These are phyloP conservation scores for Chrysopa pallens DNA, from an alignment of 1,140 invertebrate genomes.

Conservation along the genomic window DNA sequence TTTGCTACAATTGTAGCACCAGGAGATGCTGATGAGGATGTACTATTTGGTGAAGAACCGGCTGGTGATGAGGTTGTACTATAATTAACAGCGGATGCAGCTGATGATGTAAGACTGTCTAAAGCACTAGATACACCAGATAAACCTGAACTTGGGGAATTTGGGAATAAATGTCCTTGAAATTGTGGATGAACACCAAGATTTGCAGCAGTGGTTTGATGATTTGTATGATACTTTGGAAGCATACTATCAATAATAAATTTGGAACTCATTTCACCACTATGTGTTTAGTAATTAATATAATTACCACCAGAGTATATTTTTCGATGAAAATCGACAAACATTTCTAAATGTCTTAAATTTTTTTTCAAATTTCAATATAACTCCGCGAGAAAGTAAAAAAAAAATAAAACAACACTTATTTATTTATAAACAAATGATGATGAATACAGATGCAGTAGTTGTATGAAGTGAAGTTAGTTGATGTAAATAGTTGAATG, in stretches of 20 bases:
- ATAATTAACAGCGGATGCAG: constrained; percentile 5
- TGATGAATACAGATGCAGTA: too few species aligned
- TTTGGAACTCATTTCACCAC: constrained; percentile 74
- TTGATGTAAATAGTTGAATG: too few species aligned
- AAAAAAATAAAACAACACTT: too few species aligned
- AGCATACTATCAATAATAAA: constrained; percentile 94
- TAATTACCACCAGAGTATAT: too few species aligned
- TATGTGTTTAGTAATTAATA: too few species aligned
- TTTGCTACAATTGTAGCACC: constrained; percentile 42
- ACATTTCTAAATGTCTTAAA: too few species aligned
- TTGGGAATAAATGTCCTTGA: too few species aligned
- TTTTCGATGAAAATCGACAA: too few species aligned
- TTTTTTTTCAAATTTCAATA: too few species aligned
- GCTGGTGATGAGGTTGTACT: constrained; percentile 24
- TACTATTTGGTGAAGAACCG: constrained; percentile 22
- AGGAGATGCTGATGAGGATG: constrained; percentile 31
- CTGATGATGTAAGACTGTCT: background rate
- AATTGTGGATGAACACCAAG: constrained; percentile 21
- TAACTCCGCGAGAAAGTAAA: too few species aligned
- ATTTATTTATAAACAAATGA: too few species aligned
- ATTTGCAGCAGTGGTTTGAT: constrained; percentile 30
- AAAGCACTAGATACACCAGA: constrained; percentile 16
- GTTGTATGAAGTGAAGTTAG: too few species aligned
- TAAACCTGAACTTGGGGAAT: constrained; percentile 10
- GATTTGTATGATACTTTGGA: constrained; percentile 70